Percentiles rank a stretch among this genome's conserved stretches.
Conservation (phyloP, 2,888 invertebrate genomes). For the Hydraecia micacea region DNA sequence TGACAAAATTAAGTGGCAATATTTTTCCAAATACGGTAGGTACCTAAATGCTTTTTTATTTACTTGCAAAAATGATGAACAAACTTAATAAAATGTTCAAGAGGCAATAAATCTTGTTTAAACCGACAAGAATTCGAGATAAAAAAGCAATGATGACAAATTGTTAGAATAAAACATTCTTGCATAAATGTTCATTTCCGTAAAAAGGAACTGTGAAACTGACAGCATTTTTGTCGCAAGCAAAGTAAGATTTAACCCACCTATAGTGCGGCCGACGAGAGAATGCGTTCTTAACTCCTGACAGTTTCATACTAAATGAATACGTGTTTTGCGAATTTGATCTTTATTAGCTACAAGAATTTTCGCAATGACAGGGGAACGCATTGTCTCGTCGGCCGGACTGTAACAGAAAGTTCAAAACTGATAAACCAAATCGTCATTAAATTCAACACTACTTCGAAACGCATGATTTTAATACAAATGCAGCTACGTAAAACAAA, state of each 20-base stretch:
- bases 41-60: slow-evolving; percentile 2
- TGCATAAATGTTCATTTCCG: neutral
- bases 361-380: neutral
- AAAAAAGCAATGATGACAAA: slow-evolving; percentile 28
- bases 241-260: slow-evolving; percentile 5
- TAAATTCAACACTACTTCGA: slow-evolving; percentile 9
- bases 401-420: neutral
- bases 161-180: slow-evolving; percentile 31
- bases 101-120: slow-evolving; percentile 34
- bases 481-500: slow-evolving; percentile 31
- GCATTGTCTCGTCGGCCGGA: neutral
- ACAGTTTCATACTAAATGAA: neutral
- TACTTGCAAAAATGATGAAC: slow-evolving; percentile 14
- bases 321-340: neutral
- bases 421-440: neutral
- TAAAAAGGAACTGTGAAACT: neutral
- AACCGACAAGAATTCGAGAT: neutral
- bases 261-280: neutral
- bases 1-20: slow-evolving; percentile 28
- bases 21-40: slow-evolving; percentile 17
- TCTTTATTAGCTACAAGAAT: neutral
- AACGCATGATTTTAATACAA: slow-evolving; percentile 24
- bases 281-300: neutral
- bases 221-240: neutral
- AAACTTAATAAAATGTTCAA: slow-evolving; percentile 11